Conservation (phyloP, 1,140 invertebrate genomes). For the Stenopsyche tienmushanensis region DNA sequence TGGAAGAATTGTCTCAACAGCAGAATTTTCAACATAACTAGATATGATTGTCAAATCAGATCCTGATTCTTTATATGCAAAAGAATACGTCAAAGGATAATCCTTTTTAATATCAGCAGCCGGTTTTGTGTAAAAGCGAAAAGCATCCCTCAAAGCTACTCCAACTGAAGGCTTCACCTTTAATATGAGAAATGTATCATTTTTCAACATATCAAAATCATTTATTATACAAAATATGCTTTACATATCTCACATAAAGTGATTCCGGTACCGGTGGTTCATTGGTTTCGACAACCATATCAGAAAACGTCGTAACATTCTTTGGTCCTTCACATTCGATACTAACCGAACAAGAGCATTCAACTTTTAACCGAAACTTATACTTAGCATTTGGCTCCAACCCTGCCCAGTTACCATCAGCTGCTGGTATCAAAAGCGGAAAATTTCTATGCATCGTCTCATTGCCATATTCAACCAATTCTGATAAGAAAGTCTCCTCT, state of each 20-base stretch:
- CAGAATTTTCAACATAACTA: conserved; percentile 33
- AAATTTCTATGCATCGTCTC: conserved; percentile 29
- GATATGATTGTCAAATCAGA: conserved; percentile 17
- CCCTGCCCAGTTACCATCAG: conserved; percentile 17
- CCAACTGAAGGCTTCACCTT: conserved; percentile 32
- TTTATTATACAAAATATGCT: not conserved
- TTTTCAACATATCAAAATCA: too few relatives aligned
- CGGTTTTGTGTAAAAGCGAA: conserved; percentile 27
- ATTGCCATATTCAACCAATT: conserved; percentile 37
- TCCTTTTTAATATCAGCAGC: conserved; percentile 28
- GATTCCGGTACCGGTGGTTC: conserved; percentile 23
- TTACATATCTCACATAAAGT: conserved; percentile 21
- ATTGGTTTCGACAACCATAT: conserved; percentile 31
- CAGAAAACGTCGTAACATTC: conserved; percentile 35
- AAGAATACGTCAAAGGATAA: conserved; percentile 34
- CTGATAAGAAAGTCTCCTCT: conserved; percentile 38
- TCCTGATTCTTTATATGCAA: conserved; percentile 28
- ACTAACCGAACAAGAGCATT: conserved; percentile 29
- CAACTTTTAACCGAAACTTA: conserved; percentile 29
- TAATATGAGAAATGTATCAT: too few relatives aligned
- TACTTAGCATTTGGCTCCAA: conserved; percentile 25
- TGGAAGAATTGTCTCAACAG: conserved; percentile 32
- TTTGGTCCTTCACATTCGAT: conserved; percentile 35
- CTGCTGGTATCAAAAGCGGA: conserved; percentile 28
- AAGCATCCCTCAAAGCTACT: conserved; percentile 29